Conservation (phyloP, 2,113 vertebrate genomes). For the Morone saxatilis region DNA sequence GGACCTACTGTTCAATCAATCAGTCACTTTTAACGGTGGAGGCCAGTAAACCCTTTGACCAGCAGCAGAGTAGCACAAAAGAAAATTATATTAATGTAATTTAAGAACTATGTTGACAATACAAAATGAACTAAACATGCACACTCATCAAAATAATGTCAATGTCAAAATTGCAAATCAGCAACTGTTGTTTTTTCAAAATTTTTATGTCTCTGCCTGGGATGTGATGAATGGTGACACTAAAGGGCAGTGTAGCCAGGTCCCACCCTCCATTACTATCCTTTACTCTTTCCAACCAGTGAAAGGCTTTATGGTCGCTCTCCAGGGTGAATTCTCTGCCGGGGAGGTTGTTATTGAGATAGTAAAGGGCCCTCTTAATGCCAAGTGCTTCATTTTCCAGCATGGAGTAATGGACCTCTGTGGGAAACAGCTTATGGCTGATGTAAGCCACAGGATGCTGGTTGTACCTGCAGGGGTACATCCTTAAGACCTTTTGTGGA, state of each 20-base stretch:
- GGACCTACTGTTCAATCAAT: neutral
- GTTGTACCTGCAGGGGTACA: too few relatives aligned
- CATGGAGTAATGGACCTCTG: neutral
- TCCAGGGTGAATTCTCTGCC: neutral
- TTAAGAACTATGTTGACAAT: neutral
- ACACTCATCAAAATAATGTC: neutral
- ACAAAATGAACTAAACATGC: neutral
- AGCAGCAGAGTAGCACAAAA: neutral
- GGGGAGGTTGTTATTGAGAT: neutral
- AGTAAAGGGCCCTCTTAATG: constrained; percentile 12
- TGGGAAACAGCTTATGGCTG: neutral
- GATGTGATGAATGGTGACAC: constrained; percentile 1
- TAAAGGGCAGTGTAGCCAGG: neutral
- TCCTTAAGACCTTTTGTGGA: neutral
- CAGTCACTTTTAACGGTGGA: neutral
- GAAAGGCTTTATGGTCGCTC: neutral
- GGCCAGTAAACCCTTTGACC: neutral
- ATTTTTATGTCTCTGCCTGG: neutral
- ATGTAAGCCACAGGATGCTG: neutral
- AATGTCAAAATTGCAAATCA: neutral
- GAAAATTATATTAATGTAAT: neutral
- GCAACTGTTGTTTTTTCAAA: neutral
- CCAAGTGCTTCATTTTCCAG: constrained; percentile 1
- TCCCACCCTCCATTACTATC: neutral
- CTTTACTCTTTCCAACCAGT: neutral